These are phyloP conservation scores for Ciona savignyi DNA, from an alignment of 23 tunicate genomes.

Conservation along the genomic window DNA sequence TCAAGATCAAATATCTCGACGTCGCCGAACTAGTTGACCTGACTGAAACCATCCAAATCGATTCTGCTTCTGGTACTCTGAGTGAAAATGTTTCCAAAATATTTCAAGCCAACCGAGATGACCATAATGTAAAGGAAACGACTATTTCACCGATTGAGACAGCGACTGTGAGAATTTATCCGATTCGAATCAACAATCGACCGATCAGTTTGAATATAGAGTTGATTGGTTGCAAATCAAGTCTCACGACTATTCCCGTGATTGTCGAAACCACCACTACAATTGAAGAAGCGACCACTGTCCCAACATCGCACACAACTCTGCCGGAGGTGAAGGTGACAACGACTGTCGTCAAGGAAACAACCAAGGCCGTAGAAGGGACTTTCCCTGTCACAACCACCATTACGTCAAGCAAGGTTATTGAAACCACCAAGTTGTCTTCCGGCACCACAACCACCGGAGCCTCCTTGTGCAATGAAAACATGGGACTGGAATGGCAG, in stretches of 20 bases:
- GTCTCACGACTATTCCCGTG: conserved; percentile 22
- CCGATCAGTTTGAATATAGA: conserved; percentile 38
- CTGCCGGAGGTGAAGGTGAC: conserved; percentile 34
- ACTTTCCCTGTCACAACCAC: neutral
- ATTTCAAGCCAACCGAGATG: conserved; percentile 54
- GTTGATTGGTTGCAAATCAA: conserved; percentile 37
- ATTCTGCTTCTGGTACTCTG: neutral
- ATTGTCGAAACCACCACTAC: conserved; percentile 52
- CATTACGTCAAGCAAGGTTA: neutral
- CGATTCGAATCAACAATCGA: neutral
- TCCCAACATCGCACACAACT: conserved; percentile 3
- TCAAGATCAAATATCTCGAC: conserved; percentile 6
- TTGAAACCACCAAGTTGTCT: neutral
- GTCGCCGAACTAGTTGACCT: conserved; percentile 1
- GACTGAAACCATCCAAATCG: conserved; percentile 2
- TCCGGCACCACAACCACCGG: conserved; percentile 26
- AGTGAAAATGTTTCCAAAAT: conserved; percentile 7
- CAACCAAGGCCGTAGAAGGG: neutral
- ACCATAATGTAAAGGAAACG: conserved; percentile 14
- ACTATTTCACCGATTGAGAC: conserved; percentile 6
- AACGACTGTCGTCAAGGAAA: conserved; percentile 42
- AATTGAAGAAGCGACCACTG: conserved; percentile 16
- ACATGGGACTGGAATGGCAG: conserved; percentile 59
- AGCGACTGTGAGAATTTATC: conserved; percentile 16
- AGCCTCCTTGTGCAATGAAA: conserved; percentile 32